phyloP scores from a whole-genome alignment of 2,797 vertebrate genomes.

The Pseudomugil gertrudae region DNA sequence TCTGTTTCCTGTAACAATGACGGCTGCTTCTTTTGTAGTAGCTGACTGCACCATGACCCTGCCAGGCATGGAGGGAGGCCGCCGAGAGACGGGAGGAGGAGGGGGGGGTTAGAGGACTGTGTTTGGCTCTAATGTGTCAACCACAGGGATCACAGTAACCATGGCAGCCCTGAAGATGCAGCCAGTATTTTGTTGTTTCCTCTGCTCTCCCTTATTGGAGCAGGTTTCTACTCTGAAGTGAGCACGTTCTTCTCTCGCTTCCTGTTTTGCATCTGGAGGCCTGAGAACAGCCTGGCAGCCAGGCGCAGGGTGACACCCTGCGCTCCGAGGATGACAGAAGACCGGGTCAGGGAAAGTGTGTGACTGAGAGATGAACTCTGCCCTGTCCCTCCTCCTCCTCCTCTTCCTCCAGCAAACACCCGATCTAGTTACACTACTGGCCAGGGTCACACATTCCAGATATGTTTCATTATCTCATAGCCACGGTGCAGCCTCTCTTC shows the following conservation, averaged over 20 bases:
- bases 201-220: constrained; percentile 19
- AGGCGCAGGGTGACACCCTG: constrained; percentile 53
- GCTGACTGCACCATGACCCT: constrained; percentile 77
- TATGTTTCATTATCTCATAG: constrained; percentile 65
- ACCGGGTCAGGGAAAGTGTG: constrained; percentile 69
- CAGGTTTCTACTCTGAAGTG: constrained; percentile 39
- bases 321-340: constrained; percentile 31
- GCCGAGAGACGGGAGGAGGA: constrained; percentile 23
- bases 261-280: constrained; percentile 55
- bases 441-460: constrained; percentile 67
- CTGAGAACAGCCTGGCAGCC: constrained; percentile 58
- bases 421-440: constrained; percentile 65
- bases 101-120: constrained; percentile 33
- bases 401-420: constrained; percentile 22
- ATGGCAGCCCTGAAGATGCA: constrained; percentile 74
- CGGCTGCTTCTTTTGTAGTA: constrained; percentile 76
- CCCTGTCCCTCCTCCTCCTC: not conserved
- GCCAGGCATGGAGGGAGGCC: constrained; percentile 68
- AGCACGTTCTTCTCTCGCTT: constrained; percentile 18
- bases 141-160: constrained; percentile 77
- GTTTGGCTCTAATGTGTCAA: constrained; percentile 70
- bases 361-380: constrained; percentile 71
- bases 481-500: constrained; percentile 25
- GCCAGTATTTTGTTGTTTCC: constrained; percentile 30
- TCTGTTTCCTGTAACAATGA: constrained; percentile 77